Evolutionary conservation across 2,888 invertebrate species (phyloP).

Genomic region (Netelia virgata): DNA sequence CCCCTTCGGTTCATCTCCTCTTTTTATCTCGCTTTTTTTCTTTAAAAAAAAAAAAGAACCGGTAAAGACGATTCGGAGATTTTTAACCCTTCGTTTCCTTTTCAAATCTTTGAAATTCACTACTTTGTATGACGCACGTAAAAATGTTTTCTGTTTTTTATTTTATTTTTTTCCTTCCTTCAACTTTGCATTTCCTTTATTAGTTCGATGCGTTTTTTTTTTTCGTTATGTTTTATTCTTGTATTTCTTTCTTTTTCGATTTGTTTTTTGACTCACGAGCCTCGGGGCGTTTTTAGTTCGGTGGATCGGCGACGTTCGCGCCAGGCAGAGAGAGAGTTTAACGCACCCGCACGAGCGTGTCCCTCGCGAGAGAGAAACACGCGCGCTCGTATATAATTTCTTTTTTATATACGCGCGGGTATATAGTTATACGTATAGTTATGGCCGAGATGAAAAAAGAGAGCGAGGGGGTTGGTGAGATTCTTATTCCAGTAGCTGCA

Average conservation of each 20-base stretch:
- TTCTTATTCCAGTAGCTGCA: conserved; percentile 6
- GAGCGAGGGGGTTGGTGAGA: neutral
- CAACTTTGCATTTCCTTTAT: no score
- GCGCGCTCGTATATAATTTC: conserved; percentile 58
- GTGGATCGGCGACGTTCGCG: neutral
- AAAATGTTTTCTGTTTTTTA: neutral
- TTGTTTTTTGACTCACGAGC: neutral
- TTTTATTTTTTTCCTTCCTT: neutral
- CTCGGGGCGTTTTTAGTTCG: conserved; percentile 18
- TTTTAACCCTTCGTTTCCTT: neutral
- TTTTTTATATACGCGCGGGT: conserved; percentile 37
- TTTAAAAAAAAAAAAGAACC: neutral
- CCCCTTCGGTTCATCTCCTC: conserved; percentile 27
- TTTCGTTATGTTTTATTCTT: neutral
- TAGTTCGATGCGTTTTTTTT: neutral
- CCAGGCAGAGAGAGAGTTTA: conserved; percentile 34
- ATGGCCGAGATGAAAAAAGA: neutral
- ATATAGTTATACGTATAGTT: neutral
- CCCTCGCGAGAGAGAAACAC: conserved; percentile 31
- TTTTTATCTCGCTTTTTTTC: conserved; percentile 1
- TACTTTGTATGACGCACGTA: conserved; percentile 27
- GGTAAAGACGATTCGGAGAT: conserved; percentile 12
- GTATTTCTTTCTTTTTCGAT: neutral
- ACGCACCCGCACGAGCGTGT: conserved; percentile 49
- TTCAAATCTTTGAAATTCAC: conserved; percentile 8